These are phyloP conservation scores for Neria commutata DNA, from an alignment of 2,888 invertebrate species.

Conservation along the genomic window DNA sequence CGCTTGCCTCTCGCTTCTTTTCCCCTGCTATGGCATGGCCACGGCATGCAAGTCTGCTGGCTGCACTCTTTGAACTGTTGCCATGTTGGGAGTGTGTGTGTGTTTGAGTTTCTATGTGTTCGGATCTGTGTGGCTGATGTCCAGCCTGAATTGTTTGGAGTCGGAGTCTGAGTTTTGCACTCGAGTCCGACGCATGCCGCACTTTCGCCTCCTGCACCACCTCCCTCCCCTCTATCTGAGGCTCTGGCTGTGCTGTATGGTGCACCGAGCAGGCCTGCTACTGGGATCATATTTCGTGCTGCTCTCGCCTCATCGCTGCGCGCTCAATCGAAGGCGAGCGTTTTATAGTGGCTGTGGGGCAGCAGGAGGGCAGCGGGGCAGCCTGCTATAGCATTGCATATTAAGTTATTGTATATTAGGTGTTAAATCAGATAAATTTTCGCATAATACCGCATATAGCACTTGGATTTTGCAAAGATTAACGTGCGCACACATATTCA, in stretches of 20 bases:
- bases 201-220: slow-evolving; percentile 23
- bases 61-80: slow-evolving; percentile 27
- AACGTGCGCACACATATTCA: slow-evolving; percentile 54
- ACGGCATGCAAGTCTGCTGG: neutral
- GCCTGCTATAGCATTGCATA: slow-evolving; percentile 55
- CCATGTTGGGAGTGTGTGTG: slow-evolving; percentile 25
- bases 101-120: slow-evolving; percentile 23
- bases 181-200: slow-evolving; percentile 18
- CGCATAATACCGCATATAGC: slow-evolving; percentile 64
- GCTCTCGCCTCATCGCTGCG: too few relatives aligned
- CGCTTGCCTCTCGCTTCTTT: slow-evolving; percentile 36
- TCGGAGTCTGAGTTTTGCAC: too few relatives aligned
- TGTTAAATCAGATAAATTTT: slow-evolving; percentile 65
- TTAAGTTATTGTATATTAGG: slow-evolving; percentile 65
- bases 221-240: slow-evolving; percentile 31
- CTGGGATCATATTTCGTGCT: too few relatives aligned
- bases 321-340: neutral
- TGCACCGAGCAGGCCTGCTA: neutral
- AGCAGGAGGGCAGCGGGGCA: slow-evolving; percentile 30
- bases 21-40: slow-evolving; percentile 30
- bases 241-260: slow-evolving; percentile 14
- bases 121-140: slow-evolving; percentile 26
- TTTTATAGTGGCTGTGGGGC: slow-evolving; percentile 26
- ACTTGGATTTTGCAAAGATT: slow-evolving; percentile 63
- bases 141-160: slow-evolving; percentile 43